Evolutionary conservation across 2,113 vertebrate species (phyloP).

Genomic region (Campylomormyrus numenius): DNA sequence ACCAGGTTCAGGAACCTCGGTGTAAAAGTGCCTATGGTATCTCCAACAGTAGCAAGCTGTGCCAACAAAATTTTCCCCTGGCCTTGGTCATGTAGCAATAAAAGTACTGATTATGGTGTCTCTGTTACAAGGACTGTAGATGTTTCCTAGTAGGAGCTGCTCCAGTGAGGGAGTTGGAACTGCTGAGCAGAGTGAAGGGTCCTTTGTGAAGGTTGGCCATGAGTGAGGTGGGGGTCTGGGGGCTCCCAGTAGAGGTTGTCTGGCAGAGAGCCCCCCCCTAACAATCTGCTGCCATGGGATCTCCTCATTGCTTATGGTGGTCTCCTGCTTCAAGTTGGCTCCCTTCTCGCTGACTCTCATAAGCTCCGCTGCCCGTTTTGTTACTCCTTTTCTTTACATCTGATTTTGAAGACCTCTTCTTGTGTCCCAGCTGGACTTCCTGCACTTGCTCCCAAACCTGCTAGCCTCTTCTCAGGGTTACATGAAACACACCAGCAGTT

Average conservation of each 20-base stretch:
- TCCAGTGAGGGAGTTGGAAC: background rate
- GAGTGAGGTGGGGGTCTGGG: constrained; percentile 24
- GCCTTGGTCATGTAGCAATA: background rate
- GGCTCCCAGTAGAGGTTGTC: constrained; percentile 16
- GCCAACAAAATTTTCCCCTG: background rate
- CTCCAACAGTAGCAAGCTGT: background rate
- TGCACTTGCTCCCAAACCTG: constrained; percentile 17
- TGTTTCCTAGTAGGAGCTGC: constrained; percentile 27
- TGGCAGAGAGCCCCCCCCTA: constrained; percentile 44
- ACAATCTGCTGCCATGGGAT: constrained; percentile 25
- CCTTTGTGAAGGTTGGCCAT: constrained; percentile 16
- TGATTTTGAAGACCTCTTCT: constrained; percentile 14
- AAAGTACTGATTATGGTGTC: constrained; percentile 26
- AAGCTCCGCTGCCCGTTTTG: constrained; percentile 33
- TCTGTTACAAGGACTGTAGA: background rate
- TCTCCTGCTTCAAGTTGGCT: constrained; percentile 23
- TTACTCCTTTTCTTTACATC: background rate
- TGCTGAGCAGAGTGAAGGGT: background rate
- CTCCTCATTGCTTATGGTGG: constrained; percentile 39
- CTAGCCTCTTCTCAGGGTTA: background rate
- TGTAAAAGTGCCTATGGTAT: background rate
- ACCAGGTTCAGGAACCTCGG: background rate
- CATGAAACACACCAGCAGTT: too few species aligned
- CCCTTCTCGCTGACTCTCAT: constrained; percentile 26
- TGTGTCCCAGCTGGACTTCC: background rate